Conservation (phyloP, 1,140 invertebrate species). For the Pseudomyrmex pallidus region DNA sequence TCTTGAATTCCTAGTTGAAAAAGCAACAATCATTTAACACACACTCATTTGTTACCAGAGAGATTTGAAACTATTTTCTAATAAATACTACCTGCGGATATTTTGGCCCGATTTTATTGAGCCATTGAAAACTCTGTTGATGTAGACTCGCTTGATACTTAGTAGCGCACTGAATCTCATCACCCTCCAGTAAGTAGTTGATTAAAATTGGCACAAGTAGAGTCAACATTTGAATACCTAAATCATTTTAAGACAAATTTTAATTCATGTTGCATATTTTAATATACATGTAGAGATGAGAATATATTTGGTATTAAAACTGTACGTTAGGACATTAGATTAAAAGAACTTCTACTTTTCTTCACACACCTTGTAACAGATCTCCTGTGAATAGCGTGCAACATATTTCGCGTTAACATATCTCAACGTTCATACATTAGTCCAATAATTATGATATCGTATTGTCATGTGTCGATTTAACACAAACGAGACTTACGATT, state of each 20-base stretch:
- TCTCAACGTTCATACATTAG: slow-evolving; percentile 9
- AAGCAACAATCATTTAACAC: slow-evolving; percentile 23
- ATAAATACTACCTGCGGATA: slow-evolving; percentile 90
- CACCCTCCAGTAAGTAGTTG: slow-evolving; percentile 91
- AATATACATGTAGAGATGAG: too few species aligned
- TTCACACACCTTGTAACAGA: slow-evolving; percentile 85
- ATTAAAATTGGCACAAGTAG: slow-evolving; percentile 95
- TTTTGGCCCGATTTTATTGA: slow-evolving; percentile 96
- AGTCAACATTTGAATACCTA: slow-evolving; percentile 95
- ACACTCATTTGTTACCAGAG: not conserved
- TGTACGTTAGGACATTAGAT: slow-evolving; percentile 13
- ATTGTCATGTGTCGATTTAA: not conserved
- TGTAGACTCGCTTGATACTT: slow-evolving; percentile 90
- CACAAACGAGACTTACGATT: slow-evolving; percentile 88
- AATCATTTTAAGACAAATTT: slow-evolving; percentile 28
- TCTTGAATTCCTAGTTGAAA: slow-evolving; percentile 93
- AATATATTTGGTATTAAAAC: not conserved
- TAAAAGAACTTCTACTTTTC: slow-evolving; percentile 34
- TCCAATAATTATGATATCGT: not conserved
- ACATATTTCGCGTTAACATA: slow-evolving; percentile 67
- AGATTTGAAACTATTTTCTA: slow-evolving; percentile 23
- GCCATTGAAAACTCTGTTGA: slow-evolving; percentile 93
- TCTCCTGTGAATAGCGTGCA: slow-evolving; percentile 85
- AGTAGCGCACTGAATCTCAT: slow-evolving; percentile 87
- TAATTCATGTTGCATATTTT: too few species aligned